A percentile compares a stretch with the other conserved stretches of the same genome.
Evolutionary conservation across 2,797 vertebrate species (phyloP).

Genomic region (Ctenopoma kingsleyae): DNA sequence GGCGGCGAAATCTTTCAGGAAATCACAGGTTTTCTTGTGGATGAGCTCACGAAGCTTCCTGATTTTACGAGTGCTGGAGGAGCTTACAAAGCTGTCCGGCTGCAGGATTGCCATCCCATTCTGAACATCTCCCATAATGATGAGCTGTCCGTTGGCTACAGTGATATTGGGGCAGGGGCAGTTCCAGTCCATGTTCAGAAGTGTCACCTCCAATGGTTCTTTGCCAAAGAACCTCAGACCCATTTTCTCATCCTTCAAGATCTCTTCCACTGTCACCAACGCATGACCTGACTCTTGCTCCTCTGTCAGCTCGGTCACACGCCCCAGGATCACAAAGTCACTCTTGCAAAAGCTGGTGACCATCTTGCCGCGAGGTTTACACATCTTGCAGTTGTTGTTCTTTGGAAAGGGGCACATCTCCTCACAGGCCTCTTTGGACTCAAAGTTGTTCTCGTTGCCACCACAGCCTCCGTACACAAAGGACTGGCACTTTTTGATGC

Average conservation of each 20-base stretch:
- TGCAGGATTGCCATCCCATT: conserved; percentile 95
- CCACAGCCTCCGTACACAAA: conserved; percentile 95
- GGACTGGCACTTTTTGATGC: conserved; percentile 92
- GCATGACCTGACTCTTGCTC: conserved; percentile 94
- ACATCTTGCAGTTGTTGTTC: conserved; percentile 91
- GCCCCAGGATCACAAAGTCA: conserved; percentile 95
- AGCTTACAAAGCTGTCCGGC: conserved; percentile 94
- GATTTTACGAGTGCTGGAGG: conserved; percentile 88
- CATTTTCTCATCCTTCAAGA: conserved; percentile 99
- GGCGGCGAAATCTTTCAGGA: conserved; percentile 92
- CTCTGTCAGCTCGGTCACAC: conserved; percentile 91
- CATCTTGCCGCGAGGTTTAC: conserved; percentile 93
- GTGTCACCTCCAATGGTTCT: conserved; percentile 94
- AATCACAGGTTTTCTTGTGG: conserved; percentile 95
- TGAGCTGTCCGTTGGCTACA: conserved; percentile 87
- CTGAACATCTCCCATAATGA: conserved; percentile 97
- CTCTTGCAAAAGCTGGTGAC: conserved; percentile 97
- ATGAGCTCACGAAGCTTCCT: conserved; percentile 93
- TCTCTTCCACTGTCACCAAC: conserved; percentile 93
- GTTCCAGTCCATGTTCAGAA: conserved; percentile 95
- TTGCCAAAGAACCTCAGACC: conserved; percentile 95
- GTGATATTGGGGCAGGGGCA: conserved; percentile 97
- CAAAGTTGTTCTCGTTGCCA: conserved; percentile 97
- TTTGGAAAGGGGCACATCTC: conserved; percentile 95
- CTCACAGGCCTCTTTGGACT: conserved; percentile 93